These are phyloP conservation scores for Alligator mississippiensis DNA, from an alignment of 2,113 vertebrate genomes.

Conservation along the genomic window DNA sequence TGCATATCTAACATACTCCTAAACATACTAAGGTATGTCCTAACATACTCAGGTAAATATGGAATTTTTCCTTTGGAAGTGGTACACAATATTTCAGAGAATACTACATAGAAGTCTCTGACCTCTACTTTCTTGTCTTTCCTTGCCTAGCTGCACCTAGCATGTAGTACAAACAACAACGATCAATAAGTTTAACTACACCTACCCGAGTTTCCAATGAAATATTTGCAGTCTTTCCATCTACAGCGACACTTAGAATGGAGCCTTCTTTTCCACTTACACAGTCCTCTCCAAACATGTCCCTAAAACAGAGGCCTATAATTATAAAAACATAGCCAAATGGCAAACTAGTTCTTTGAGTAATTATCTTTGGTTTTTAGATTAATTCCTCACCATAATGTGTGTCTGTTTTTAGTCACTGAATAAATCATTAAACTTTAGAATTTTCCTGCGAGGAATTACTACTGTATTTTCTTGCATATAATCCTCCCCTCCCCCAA, in stretches of 20 bases:
- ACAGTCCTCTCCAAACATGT: slow-evolving; percentile 96
- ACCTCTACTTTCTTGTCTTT: background rate
- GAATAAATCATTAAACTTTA: background rate
- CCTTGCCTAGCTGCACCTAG: background rate
- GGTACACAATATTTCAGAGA: background rate
- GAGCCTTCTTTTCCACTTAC: slow-evolving; percentile 84
- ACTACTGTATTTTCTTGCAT: too few relatives aligned
- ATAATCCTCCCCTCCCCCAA: too few relatives aligned
- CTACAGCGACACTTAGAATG: slow-evolving; percentile 85
- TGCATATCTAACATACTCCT: too few relatives aligned
- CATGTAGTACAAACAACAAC: background rate
- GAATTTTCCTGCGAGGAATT: background rate
- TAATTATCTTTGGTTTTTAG: background rate
- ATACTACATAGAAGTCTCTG: rapidly evolving
- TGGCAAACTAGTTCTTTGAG: rapidly evolving
- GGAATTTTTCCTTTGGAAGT: background rate
- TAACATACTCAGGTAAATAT: background rate
- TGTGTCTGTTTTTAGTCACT: background rate
- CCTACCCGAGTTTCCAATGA: slow-evolving; percentile 90
- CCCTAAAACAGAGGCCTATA: slow-evolving; percentile 71
- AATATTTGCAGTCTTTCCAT: slow-evolving; percentile 87
- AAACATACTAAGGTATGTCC: too few relatives aligned
- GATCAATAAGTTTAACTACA: background rate
- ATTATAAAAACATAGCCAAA: background rate
- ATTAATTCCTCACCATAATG: background rate